Conservation (phyloP, 1,140 invertebrate species). For the Cephus cinctus region DNA sequence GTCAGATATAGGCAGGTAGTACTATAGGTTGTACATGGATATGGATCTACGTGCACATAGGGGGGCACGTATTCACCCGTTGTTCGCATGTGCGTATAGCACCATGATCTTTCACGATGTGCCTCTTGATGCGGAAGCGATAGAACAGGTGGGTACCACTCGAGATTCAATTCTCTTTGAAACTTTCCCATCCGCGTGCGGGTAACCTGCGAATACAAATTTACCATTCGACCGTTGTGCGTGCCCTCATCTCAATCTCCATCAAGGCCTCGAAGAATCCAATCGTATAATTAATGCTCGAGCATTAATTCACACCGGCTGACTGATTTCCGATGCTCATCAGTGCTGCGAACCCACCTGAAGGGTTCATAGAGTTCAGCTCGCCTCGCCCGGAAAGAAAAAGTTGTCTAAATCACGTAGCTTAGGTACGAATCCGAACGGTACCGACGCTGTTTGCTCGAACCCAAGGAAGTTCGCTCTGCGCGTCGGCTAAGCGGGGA, state of each 20-base stretch:
- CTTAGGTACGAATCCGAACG: too few relatives aligned
- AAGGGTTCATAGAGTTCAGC: conserved; percentile 31
- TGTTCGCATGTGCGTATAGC: too few relatives aligned
- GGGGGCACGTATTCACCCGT: not conserved
- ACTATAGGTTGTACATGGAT: too few relatives aligned
- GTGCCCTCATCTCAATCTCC: conserved; percentile 14
- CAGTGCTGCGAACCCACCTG: conserved; percentile 28
- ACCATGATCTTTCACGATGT: too few relatives aligned
- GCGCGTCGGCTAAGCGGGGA: conserved; percentile 21
- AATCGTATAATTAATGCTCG: conserved; percentile 48
- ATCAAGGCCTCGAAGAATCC: conserved; percentile 3
- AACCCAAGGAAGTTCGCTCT: conserved; percentile 3
- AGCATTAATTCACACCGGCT: conserved; percentile 50
- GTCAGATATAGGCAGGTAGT: too few relatives aligned
- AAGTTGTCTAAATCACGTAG: conserved; percentile 47
- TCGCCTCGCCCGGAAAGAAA: conserved; percentile 16
- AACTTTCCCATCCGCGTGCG: conserved; percentile 1
- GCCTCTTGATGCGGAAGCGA: not conserved
- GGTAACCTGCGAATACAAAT: conserved; percentile 2
- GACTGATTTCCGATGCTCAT: conserved; percentile 35
- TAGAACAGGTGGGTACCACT: not conserved
- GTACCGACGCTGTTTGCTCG: conserved; percentile 1
- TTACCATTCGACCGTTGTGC: conserved; percentile 19
- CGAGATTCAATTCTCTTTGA: conserved; percentile 4
- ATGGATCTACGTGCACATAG: not conserved